A percentile compares a stretch with the other conserved stretches of the same genome.
Evolutionary conservation across 2,797 vertebrate genomes (phyloP).

Genomic region (Danionella dracula): DNA sequence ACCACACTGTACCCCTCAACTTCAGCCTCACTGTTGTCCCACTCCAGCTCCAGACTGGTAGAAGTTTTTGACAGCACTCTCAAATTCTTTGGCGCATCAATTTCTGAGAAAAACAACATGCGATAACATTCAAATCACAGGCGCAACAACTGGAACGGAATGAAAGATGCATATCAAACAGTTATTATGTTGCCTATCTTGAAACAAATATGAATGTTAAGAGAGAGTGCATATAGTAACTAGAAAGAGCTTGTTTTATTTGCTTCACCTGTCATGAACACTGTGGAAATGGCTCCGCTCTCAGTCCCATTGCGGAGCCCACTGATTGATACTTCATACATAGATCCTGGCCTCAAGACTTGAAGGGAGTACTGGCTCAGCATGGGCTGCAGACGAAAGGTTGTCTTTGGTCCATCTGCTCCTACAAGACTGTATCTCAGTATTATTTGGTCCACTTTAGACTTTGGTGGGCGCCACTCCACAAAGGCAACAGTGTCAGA

Average conservation of each 20-base stretch:
- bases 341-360: conserved; percentile 85
- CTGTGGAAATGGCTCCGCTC: conserved; percentile 75
- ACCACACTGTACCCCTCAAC: conserved; percentile 87
- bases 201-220: conserved; percentile 13
- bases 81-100: conserved; percentile 94
- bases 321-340: conserved; percentile 80
- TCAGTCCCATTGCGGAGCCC: conserved; percentile 83
- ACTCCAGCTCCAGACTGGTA: conserved; percentile 82
- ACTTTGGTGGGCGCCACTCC: conserved; percentile 87
- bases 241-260: too few relatives aligned
- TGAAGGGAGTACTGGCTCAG: conserved; percentile 93
- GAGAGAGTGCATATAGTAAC: too few relatives aligned
- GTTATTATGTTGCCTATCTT: conserved; percentile 11
- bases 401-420: conserved; percentile 81
- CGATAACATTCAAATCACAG: conserved; percentile 68
- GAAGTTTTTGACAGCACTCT: conserved; percentile 80
- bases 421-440: conserved; percentile 84
- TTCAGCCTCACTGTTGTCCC: conserved; percentile 97
- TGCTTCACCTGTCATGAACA: conserved; percentile 87
- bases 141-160: too few relatives aligned
- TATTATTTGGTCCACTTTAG: conserved; percentile 89
- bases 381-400: conserved; percentile 89
- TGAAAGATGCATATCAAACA: conserved; percentile 40
- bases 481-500: conserved; percentile 95
- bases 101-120: conserved; percentile 78